Base-by-base conservation (phyloP, 2,888 invertebrate species). In the Agapetus fuscipes region DNA sequence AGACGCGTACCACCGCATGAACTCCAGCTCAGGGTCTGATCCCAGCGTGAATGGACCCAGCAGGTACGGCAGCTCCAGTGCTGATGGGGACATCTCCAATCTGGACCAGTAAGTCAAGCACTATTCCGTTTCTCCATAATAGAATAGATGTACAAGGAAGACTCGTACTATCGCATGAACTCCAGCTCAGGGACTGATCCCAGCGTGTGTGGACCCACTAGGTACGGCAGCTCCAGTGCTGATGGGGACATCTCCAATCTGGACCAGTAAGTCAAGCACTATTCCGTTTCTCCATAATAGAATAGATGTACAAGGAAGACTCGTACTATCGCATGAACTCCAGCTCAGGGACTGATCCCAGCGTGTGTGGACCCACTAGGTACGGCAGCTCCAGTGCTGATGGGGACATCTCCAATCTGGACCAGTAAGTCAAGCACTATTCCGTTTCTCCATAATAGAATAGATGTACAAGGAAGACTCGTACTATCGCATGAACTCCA, bases 231-330 rank as follows among this genome's bases (percentile, higher is more conserved):
- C 17, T 31, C 31, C 17, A 31, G 31, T 12, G 17, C 17, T 17
- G 31, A 31, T 7, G 31, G 31, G 2, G 31, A 31, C 17, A 31
- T 31, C 15, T 31, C 31, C 12, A 31, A 31, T 12, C 17, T 31
- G 16, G 17, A 17, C n/a, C 31, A 31, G 31, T 31, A 31, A 31
- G 17, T n/a, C 1, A 16, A n/a, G n/a, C n/a, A n/a, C n/a, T n/a
- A n/a, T n/a, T n/a, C n/a, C n/a, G n/a, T n/a, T n/a, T n/a, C n/a
- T n/a, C n/a, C n/a, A n/a, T n/a, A n/a, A n/a, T n/a, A n/a, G n/a
- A n/a, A n/a, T n/a, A n/a, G n/a, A 20, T 20, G 20, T 4, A 20
- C 20, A 9, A 4, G 9, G 20, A 20, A 20, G 20, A 20, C 20
- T 20, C 20, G 5, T 20, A 20, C 20, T 9, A 20, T 20, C 20